Percentiles rank a stretch among this genome's conserved stretches.
Evolutionary conservation across 1,140 invertebrate species (phyloP).

Genomic region (Saccostrea cuccullata): DNA sequence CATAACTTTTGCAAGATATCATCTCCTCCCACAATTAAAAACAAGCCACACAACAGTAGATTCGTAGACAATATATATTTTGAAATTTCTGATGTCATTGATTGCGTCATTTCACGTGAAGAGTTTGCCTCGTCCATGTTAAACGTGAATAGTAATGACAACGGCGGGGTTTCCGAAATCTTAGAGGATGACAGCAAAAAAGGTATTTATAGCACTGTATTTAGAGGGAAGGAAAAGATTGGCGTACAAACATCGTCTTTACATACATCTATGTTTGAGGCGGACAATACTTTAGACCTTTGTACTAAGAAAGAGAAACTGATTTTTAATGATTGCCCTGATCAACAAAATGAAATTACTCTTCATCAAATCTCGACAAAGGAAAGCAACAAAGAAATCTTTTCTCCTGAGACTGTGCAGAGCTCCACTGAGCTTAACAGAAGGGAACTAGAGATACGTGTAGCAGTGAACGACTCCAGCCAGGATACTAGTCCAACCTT

Average conservation of each 20-base stretch:
- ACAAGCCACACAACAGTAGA: not conserved
- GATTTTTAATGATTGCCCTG: not conserved
- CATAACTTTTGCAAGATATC: not conserved
- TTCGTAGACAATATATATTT: not conserved
- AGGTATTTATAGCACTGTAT: not conserved
- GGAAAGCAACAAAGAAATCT: not conserved
- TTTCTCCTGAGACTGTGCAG: no score
- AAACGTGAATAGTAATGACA: not conserved
- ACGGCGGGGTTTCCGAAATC: not conserved
- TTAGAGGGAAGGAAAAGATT: not conserved
- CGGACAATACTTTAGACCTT: not conserved
- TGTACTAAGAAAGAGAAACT: not conserved
- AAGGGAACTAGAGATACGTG: no score
- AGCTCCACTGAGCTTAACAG: no score
- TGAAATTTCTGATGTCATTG: not conserved
- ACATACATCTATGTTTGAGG: not conserved
- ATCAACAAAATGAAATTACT: not conserved
- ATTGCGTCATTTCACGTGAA: not conserved
- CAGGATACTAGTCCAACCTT: no score
- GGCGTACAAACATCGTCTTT: not conserved
- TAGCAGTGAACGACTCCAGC: no score
- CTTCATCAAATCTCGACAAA: not conserved
- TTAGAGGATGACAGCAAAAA: not conserved
- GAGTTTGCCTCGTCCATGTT: no score
- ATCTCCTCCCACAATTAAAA: not conserved